Base-by-base conservation (phyloP, 2,113 vertebrate genomes). In the Rallus limicola region DNA sequence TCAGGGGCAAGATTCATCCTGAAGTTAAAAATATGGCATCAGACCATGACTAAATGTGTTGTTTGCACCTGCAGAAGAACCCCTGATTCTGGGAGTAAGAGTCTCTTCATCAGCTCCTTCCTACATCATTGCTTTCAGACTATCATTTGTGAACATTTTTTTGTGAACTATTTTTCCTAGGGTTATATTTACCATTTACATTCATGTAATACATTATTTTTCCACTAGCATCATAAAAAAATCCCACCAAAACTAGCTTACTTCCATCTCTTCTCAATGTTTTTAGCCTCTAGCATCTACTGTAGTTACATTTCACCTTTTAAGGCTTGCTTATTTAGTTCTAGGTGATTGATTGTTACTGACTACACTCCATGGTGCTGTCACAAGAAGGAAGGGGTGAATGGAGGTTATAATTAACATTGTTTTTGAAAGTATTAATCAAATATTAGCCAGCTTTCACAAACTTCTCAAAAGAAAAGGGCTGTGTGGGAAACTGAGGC, bases 361-460 rank as follows among this genome's bases (percentile, higher is more conserved):
- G 50, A 82, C 77, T 52, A 79, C 59, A 74, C 31, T 65, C 77
- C 53, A 42, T 25, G 6, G 13, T 58, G n/a, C 16, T 78, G 44
- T 38, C 72, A 75, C 26, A 86, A 67, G 65, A 82, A 31, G n/a
- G 55, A 90, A 83, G 5, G 18, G 10, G 40, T 72, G 28, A 94
- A 76, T 18, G 16, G 13, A 88, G 5, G 25, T 67, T 83, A 65
- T 74, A 86, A 78, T 67, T 86, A 82, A 5, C 33, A 55, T 21
- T 80, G 11, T 62, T 92, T 93, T 59, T 74, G 90, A 79, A 92
- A 94, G 19, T 24, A 88, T 86, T 82, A 63, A 62, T 94, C 50
- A 72, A 64, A 72, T 70, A 86, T 44, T 67, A 86, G 42, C 16
- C 40, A 88, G 16, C 25, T 10, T 80, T 88, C 70, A 77, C 40